Base-by-base conservation (phyloP, 2,888 invertebrate species). In the Formica aserva region DNA sequence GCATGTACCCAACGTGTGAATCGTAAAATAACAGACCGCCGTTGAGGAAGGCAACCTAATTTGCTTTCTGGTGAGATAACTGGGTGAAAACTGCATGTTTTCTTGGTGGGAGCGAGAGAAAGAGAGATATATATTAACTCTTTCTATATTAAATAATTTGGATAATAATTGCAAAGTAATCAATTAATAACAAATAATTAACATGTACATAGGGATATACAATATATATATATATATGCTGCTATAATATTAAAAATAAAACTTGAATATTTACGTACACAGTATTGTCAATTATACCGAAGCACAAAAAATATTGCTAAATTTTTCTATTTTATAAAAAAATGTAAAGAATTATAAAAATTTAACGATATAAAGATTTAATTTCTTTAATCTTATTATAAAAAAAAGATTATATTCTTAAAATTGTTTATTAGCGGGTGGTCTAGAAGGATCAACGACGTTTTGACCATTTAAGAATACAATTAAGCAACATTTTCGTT, bases 1-100 rank as follows among this genome's bases (percentile, higher is more conserved):
- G 92, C 92, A 35, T 62, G 26, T 74, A 71, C 55, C 92, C 92
- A 92, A 88, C 82, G 82, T 83, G 85, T 85, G 88, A 91, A 90
- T 89, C 87, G 89, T 92, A 90, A 89, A 92, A 92, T 92, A 92
- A 92, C 92, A 85, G 74, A 81, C 65, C 77, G 26, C 48, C 38
- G 52, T 77, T 80, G 83, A 67, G 74, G 75, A 85, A 84, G 88
- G 85, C 87, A 84, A 78, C 81, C 87, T 88, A 90, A 92, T 92
- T 89, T 87, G 83, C 88, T 87, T 90, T 89, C 60, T 85, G 83
- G 75, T 72, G 85, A 86, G 67, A 83, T 86, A 91, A 77, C 26
- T 55, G 55, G 8, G 26, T 71, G 45, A 72, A 60, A 78, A 72
- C 15, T 71, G 22, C 13, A 35, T 1, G n/a, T 32, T 38, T 6